Evolutionary conservation across 2,888 invertebrate species (phyloP), one percentile per base, ranked within the genome.

Genomic region (Luperina nickerlii): DNA sequence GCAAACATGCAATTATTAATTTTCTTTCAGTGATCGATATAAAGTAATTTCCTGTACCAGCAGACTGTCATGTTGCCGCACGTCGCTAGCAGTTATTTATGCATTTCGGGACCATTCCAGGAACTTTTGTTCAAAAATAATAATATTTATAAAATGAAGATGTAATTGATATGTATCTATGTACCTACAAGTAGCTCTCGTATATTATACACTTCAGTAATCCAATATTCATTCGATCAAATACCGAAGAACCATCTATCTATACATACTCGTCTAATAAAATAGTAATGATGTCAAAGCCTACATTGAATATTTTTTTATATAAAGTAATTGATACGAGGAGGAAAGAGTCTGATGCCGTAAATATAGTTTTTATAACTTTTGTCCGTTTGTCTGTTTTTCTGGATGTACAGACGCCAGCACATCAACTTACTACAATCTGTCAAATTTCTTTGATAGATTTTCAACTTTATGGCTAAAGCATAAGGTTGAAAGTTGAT

Each of bases 1-100:
- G 54, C 32, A 80, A 74, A 74, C 60, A 63, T n/a, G 54, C 8
- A 65, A 73, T 51, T 69, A 80, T 75, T 63, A 1, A 81, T 69
- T 54, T 80, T 63, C 24, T 63, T 80, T 63, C 42, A 68, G 15
- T 63, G 54, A 69, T 81, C 54, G 57, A 74, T 57, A 27, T 57
- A 18, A 51, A 81, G 42, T 65, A 51, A 81, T 81, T 70, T 81
- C 57, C 65, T 65, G 48, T 65, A 32, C 18, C 75, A 45, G n/a
- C 48, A 32, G 45, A 65, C 6, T 51, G 24, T 32, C 48, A 20
- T 65, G 51, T 42, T 18, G 20, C 42, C 65, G 9, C 18, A 54
- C 1, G 20, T 32, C 57, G 9, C n/a, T 8, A 74, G 27, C 42
- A 73, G 18, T 60, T 73, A 79, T 79, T 73, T 73, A 79, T 79